Base-by-base conservation (phyloP, 2,888 invertebrate genomes). In the Argynnis bischoffii region DNA sequence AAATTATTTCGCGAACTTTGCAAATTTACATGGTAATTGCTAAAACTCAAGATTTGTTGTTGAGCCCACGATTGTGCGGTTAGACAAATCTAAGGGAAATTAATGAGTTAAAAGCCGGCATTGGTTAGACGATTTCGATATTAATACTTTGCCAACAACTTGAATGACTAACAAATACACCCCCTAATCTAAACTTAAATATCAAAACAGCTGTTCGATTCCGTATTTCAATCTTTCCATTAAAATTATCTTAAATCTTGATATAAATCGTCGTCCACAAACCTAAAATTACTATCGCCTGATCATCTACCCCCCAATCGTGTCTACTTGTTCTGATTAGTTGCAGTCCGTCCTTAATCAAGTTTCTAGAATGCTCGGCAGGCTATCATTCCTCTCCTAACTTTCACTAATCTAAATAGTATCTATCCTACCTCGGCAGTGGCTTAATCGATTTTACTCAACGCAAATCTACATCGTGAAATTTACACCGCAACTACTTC, bases 21-120 rank as follows among this genome's bases (percentile, higher is more conserved):
- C 86, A 84, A 91, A 92, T 92, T 92, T 90, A 90, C 91, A 92
- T 92, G 89, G 88, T 92, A 92, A 92, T 92, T 90, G 90, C 87
- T 86, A 89, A 90, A 91, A 91, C 87, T 92, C 90, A 90, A 90
- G 92, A 92, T 90, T 90, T 90, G 92, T 90, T 89, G 89, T 89
- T 79, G 87, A 84, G 86, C 84, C 85, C 82, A 82, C 85, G 89
- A 89, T 90, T 90, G 88, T 90, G 83, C 78, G 86, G 85, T 86
- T 86, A 85, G 83, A 86, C 86, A 83, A 85, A 87, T 85, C 85
- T 80, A 81, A 77, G 82, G 79, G 81, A 81, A 78, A 81, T 85
- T 86, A 87, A 86, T 85, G 83, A 84, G 83, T 81, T 82, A 83
- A 83, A 81, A 82, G 77, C 71, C 64, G 70, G 71, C 75, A 66